phyloP scores from a whole-genome alignment of 2,888 invertebrate genomes.

The Phaedon cochleariae region DNA sequence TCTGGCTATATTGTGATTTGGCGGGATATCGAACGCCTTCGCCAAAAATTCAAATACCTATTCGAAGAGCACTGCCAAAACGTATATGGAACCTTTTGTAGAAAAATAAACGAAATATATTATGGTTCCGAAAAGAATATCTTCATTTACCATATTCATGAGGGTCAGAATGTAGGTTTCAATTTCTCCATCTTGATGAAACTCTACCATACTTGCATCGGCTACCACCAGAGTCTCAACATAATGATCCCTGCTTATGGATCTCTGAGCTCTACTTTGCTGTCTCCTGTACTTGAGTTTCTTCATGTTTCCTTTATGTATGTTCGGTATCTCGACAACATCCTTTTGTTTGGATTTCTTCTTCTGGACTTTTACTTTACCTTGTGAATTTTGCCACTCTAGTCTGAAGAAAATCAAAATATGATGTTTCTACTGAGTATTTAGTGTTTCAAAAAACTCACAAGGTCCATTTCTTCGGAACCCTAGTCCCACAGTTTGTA shows the following conservation, averaged over 20 bases:
- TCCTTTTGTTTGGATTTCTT: constrained; percentile 51
- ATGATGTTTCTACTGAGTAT: not conserved
- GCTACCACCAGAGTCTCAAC: constrained; percentile 90
- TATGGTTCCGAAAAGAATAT: no score
- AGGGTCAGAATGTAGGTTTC: constrained; percentile 89
- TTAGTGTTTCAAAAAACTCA: constrained; percentile 46
- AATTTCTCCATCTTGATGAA: constrained; percentile 82
- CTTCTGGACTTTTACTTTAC: constrained; percentile 64
- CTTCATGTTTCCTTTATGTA: constrained; percentile 59
- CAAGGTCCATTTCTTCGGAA: constrained; percentile 64
- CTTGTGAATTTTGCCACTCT: constrained; percentile 69
- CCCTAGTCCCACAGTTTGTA: constrained; percentile 67
- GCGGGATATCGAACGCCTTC: not conserved
- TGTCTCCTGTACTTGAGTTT: constrained; percentile 57
- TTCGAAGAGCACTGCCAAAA: not conserved
- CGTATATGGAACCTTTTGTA: no score
- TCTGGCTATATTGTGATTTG: no score
- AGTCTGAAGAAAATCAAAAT: constrained; percentile 58
- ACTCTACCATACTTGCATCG: constrained; percentile 86
- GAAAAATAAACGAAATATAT: no score
- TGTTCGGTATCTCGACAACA: constrained; percentile 51
- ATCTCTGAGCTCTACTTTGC: constrained; percentile 63
- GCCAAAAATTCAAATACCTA: not conserved
- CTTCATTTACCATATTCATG: constrained; percentile 93
- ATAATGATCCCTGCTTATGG: constrained; percentile 78